Conservation (phyloP, 2,888 invertebrate genomes). For the Diabrotica balteata region DNA sequence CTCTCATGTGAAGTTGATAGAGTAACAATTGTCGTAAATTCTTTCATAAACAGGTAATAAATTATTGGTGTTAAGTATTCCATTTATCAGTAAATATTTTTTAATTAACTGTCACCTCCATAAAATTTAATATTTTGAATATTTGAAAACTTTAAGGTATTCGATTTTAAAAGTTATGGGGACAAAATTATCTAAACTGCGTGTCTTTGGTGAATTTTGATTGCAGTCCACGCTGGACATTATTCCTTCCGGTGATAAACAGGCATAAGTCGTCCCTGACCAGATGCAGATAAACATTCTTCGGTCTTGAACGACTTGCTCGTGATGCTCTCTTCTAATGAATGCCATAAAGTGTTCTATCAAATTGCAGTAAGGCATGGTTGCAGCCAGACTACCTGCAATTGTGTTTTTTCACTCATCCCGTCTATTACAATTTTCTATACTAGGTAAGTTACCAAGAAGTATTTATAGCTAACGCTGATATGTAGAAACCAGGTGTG, state of each 20-base stretch:
- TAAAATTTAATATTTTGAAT: too few relatives aligned
- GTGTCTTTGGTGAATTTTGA: too few relatives aligned
- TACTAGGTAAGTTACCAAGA: constrained; percentile 33
- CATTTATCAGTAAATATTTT: too few relatives aligned
- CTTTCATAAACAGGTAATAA: too few relatives aligned
- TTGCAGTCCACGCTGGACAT: neutral
- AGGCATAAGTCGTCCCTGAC: constrained; percentile 15
- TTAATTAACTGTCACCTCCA: too few relatives aligned
- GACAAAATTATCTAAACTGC: too few relatives aligned
- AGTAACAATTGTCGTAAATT: too few relatives aligned
- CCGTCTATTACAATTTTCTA: constrained; percentile 37
- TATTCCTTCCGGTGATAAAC: neutral
- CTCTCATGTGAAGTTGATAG: too few relatives aligned
- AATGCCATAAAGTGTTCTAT: constrained; percentile 51
- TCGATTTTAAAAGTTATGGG: too few relatives aligned
- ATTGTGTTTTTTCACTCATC: constrained; percentile 36
- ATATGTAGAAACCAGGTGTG: constrained; percentile 6
- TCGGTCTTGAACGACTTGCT: constrained; percentile 43
- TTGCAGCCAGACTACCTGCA: constrained; percentile 36
- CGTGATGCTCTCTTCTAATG: constrained; percentile 51
- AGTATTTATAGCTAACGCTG: constrained; percentile 35
- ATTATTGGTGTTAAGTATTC: too few relatives aligned
- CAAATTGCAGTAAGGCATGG: constrained; percentile 43
- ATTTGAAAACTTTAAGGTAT: too few relatives aligned
- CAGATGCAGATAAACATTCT: constrained; percentile 51